phyloP scores from a whole-genome alignment of 2,888 invertebrate genomes.

The Drosophila aldrichi region DNA sequence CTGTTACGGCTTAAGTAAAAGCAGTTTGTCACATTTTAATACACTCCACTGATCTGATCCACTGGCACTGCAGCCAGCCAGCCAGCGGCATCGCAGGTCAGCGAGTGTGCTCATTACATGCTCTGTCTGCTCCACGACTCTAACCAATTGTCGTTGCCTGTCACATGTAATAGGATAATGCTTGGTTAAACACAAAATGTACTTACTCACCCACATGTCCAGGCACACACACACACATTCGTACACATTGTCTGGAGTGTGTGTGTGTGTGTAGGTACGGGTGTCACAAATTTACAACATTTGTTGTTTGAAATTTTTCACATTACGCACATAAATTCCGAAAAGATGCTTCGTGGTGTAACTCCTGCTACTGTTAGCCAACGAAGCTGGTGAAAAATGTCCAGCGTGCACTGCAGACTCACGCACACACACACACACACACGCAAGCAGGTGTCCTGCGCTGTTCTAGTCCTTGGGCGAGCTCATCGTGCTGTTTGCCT shows the following conservation, averaged over 20 bases:
- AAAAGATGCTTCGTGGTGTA: slow-evolving; percentile 54
- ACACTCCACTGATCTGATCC: slow-evolving; percentile 71
- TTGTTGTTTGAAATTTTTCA: slow-evolving; percentile 74
- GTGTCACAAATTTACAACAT: slow-evolving; percentile 66
- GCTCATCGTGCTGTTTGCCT: slow-evolving; percentile 67
- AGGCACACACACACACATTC: neutral
- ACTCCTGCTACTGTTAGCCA: slow-evolving; percentile 40
- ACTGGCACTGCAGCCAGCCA: slow-evolving; percentile 34
- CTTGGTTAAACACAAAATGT: slow-evolving; percentile 77
- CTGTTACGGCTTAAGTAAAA: slow-evolving; percentile 50
- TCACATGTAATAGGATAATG: slow-evolving; percentile 79
- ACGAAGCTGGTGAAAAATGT: slow-evolving; percentile 76
- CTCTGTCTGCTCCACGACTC: slow-evolving; percentile 56
- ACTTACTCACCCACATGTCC: slow-evolving; percentile 41
- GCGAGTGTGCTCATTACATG: slow-evolving; percentile 39
- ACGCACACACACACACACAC: slow-evolving; percentile 10
- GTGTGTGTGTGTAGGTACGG: neutral
- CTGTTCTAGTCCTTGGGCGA: slow-evolving; percentile 63
- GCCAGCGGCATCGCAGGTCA: neutral
- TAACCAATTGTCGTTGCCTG: slow-evolving; percentile 76
- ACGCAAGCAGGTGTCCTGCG: slow-evolving; percentile 49
- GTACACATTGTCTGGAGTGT: slow-evolving; percentile 2
- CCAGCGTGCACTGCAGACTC: slow-evolving; percentile 52
- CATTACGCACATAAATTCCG: slow-evolving; percentile 74
- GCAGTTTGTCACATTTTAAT: slow-evolving; percentile 75